Evolutionary conservation across 1,140 invertebrate genomes (phyloP).

Genomic region (Drosophila punjabiensis): DNA sequence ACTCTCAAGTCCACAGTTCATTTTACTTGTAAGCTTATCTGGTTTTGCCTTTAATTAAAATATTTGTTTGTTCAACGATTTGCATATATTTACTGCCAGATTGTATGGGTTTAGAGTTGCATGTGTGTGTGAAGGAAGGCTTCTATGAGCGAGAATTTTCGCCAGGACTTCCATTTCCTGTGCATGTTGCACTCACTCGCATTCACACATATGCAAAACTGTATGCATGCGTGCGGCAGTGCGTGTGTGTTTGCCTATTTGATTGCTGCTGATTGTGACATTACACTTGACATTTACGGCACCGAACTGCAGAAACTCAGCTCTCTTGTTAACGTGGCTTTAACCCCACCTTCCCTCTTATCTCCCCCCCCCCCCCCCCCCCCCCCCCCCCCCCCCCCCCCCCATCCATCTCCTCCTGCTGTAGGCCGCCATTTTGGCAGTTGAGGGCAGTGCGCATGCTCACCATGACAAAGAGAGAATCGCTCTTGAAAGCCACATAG

Average conservation of each 20-base stretch:
- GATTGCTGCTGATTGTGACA: constrained; percentile 83
- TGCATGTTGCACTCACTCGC: constrained; percentile 66
- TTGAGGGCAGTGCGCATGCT: constrained; percentile 63
- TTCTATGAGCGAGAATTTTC: constrained; percentile 1
- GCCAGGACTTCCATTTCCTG: constrained; percentile 67
- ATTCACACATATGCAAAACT: constrained; percentile 15
- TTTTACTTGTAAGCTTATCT: not conserved
- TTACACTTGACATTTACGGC: constrained; percentile 85
- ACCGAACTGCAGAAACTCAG: constrained; percentile 52
- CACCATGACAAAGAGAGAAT: constrained; percentile 68
- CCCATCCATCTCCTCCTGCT: constrained; percentile 14
- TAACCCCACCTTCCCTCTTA: not conserved
- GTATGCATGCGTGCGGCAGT: constrained; percentile 26
- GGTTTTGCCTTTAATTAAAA: constrained; percentile 1
- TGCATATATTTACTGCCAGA: not conserved
- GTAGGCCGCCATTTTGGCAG: constrained; percentile 75
- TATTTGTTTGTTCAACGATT: not conserved
- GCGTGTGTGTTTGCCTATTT: constrained; percentile 75
- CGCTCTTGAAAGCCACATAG: constrained; percentile 55
- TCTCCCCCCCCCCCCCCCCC: not conserved
- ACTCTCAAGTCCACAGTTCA: not conserved
- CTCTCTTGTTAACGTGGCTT: constrained; percentile 33
- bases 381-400: not conserved
- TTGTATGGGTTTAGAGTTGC: not conserved
- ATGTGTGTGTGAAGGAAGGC: not conserved